phyloP scores from a whole-genome alignment of 2,797 vertebrate species.

The Rhabdomys pumilio region DNA sequence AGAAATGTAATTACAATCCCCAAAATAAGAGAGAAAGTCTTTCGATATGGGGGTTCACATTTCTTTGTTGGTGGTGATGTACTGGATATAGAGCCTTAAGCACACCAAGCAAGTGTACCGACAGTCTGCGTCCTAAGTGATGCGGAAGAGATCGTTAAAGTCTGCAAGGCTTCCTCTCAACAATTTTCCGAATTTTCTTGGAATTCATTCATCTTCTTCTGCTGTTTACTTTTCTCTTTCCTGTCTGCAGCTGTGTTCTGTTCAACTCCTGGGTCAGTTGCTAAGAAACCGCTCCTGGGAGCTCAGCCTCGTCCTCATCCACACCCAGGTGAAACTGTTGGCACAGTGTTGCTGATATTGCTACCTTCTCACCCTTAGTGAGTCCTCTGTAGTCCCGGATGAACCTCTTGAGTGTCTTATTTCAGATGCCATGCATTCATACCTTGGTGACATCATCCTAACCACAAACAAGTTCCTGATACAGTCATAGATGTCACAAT shows the following conservation, averaged over 20 bases:
- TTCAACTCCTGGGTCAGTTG: neutral
- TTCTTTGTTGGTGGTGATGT: neutral
- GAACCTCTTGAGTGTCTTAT: neutral
- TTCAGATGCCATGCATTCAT: neutral
- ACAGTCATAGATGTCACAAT: conserved; percentile 11
- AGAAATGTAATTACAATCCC: neutral
- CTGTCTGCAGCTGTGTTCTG: neutral
- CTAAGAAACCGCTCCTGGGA: conserved; percentile 3
- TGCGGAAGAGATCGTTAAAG: neutral
- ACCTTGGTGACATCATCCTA: neutral
- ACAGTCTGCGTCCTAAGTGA: neutral
- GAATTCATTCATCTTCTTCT: neutral
- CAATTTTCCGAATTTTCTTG: neutral
- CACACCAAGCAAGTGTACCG: neutral
- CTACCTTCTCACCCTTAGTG: neutral
- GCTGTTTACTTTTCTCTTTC: neutral
- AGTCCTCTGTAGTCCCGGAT: neutral
- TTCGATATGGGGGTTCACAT: neutral
- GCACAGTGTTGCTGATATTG: neutral
- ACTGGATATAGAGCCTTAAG: neutral
- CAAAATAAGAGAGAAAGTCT: neutral
- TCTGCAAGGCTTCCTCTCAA: neutral
- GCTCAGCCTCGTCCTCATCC: neutral
- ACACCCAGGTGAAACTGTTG: neutral
- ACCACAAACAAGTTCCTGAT: neutral